A percentile compares a stretch with the other conserved stretches of the same genome.
Evolutionary conservation across 2,113 vertebrate genomes (phyloP).

Genomic region (Amphiprion percula): DNA sequence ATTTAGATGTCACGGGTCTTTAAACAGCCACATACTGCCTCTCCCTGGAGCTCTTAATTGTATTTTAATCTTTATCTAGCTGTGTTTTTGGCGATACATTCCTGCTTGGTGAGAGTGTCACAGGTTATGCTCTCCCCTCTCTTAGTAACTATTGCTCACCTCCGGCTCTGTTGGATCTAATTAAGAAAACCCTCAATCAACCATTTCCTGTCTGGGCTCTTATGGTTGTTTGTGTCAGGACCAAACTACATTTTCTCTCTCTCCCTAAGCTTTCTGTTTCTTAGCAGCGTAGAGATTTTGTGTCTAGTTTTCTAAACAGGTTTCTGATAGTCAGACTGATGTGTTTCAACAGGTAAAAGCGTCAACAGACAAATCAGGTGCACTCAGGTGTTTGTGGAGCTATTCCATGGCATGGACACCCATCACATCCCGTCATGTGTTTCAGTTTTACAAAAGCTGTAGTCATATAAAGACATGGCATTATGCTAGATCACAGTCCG

Average conservation of each 20-base stretch:
- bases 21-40: neutral
- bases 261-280: neutral
- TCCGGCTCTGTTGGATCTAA: slow-evolving; percentile 40
- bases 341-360: neutral
- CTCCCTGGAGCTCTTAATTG: neutral
- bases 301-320: slow-evolving; percentile 22
- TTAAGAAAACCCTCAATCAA: slow-evolving; percentile 52
- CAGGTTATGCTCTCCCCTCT: slow-evolving; percentile 22
- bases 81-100: slow-evolving; percentile 8
- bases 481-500: neutral
- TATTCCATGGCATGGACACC: neutral
- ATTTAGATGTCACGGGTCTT: neutral
- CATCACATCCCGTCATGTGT: slow-evolving; percentile 14
- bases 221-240: neutral
- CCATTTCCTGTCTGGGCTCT: slow-evolving; percentile 19
- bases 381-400: neutral
- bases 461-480: neutral
- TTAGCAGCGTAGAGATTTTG: neutral
- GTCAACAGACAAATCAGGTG: neutral
- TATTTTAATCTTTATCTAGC: neutral
- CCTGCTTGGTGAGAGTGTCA: slow-evolving; percentile 29
- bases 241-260: neutral
- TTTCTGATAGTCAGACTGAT: neutral
- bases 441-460: neutral
- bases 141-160: slow-evolving; percentile 31